Base-by-base conservation (phyloP, 64 coral and sea anemone species). In the Montipora capricornis region DNA sequence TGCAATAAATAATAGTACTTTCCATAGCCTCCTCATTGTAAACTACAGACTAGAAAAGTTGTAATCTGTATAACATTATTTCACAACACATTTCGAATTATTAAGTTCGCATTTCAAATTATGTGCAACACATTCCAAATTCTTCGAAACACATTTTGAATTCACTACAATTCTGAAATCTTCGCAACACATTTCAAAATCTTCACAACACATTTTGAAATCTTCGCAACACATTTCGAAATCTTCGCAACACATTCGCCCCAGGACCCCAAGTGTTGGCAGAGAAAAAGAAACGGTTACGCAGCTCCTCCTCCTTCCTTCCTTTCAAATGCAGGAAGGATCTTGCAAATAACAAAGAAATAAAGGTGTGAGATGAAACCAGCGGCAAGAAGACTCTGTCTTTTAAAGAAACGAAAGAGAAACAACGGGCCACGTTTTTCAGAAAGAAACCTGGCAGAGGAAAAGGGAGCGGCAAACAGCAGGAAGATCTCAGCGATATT, bases 201-300 rank as follows among this genome's bases (percentile, higher is more conserved):
- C 74, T 76, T 76, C 74, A 26, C 74, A 76, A 76, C 74, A 76
- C 74, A 76, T 76, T 76, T n/a, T n/a, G n/a, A n/a, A n/a, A n/a
- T n/a, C n/a, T n/a, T n/a, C 37, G 5, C 74, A 76, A 76, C 26
- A 76, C 74, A 76, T 76, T 76, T 76, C 37, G 5, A 76, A 76
- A 76, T 76, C 74, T 76, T 76, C 74, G 45, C 74, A 76, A 76
- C 74, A 76, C 74, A 76, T 76, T 76, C 74, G 12, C 44, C 74
- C 74, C 74, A 76, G 74, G 74, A 76, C 44, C 74, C 26, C 74
- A 1, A 76, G 74, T 46, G 74, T 76, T 76, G 74, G 74, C 74
- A 76, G 74, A 76, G 29, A 13, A 76, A 76, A 45, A 15, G 74
- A 29, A 76, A 76, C 74, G 7, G 74, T 76, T 76, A 12, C 29